Conservation (phyloP, 2,797 vertebrate genomes). For the Falco rusticolus region DNA sequence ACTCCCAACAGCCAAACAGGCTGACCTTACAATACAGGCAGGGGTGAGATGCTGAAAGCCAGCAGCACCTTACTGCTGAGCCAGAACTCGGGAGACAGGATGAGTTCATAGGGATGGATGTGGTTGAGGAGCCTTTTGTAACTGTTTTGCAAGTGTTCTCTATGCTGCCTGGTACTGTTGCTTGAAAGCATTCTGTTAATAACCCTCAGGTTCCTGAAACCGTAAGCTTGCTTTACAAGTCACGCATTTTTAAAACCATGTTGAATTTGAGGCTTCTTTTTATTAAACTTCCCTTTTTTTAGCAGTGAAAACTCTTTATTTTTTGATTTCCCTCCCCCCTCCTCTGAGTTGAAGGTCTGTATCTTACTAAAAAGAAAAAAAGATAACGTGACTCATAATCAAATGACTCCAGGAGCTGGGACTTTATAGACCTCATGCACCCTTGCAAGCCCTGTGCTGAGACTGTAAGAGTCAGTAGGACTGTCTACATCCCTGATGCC, state of each 20-base stretch:
- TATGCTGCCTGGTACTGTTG: background rate
- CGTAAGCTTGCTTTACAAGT: background rate
- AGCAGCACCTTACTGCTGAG: background rate
- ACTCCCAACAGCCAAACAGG: background rate
- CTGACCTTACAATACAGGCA: background rate
- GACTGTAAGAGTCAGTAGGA: background rate
- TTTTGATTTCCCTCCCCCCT: background rate
- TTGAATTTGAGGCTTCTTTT: slow-evolving; percentile 12
- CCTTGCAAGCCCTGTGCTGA: background rate
- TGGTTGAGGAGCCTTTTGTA: background rate
- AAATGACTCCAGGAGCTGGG: background rate
- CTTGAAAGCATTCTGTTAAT: background rate
- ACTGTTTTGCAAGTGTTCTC: background rate
- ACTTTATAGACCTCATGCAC: background rate
- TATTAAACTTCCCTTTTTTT: background rate
- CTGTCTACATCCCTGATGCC: background rate
- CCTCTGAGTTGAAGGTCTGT: background rate
- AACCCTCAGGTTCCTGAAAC: background rate
- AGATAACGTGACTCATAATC: background rate
- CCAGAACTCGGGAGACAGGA: fast-evolving
- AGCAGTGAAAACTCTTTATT: background rate
- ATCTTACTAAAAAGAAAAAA: background rate
- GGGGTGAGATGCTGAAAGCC: background rate
- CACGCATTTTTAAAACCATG: background rate
- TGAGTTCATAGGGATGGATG: background rate